These are phyloP conservation scores for Siniperca chuatsi DNA, from an alignment of 2,113 vertebrate genomes.

Conservation along the genomic window DNA sequence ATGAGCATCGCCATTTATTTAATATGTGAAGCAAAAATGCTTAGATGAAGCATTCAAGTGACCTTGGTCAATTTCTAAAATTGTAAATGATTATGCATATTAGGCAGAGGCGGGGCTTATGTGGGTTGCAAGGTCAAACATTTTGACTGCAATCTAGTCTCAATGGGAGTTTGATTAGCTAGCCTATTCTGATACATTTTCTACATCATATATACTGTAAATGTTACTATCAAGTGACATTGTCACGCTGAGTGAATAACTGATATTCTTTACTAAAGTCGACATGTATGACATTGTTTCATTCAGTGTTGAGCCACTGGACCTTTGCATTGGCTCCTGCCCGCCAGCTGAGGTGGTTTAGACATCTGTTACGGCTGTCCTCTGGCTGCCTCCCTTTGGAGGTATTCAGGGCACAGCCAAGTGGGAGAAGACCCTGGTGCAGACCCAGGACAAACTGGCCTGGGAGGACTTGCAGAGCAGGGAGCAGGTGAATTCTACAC, in stretches of 20 bases:
- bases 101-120: slow-evolving; percentile 22
- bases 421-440: slow-evolving; percentile 40
- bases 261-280: not conserved
- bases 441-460: slow-evolving; percentile 30
- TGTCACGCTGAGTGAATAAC: not conserved
- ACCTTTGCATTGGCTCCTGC: not conserved
- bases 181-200: not conserved
- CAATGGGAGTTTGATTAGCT: slow-evolving; percentile 9
- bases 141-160: slow-evolving; percentile 12
- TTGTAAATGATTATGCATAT: slow-evolving; percentile 34
- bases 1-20: not conserved
- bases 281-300: slow-evolving; percentile 10
- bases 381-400: not conserved
- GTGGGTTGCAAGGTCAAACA: slow-evolving; percentile 39
- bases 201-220: not conserved
- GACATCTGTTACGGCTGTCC: slow-evolving; percentile 17
- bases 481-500: slow-evolving; percentile 4
- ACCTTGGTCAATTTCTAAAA: slow-evolving; percentile 41
- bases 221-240: not conserved
- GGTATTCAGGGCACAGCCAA: slow-evolving; percentile 33
- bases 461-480: slow-evolving; percentile 9
- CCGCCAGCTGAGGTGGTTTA: slow-evolving; percentile 15
- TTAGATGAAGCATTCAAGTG: slow-evolving; percentile 19
- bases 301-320: slow-evolving; percentile 7
- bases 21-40: not conserved